phyloP scores from a whole-genome alignment of 2,888 invertebrate genomes.

The Cantharis lateralis region DNA sequence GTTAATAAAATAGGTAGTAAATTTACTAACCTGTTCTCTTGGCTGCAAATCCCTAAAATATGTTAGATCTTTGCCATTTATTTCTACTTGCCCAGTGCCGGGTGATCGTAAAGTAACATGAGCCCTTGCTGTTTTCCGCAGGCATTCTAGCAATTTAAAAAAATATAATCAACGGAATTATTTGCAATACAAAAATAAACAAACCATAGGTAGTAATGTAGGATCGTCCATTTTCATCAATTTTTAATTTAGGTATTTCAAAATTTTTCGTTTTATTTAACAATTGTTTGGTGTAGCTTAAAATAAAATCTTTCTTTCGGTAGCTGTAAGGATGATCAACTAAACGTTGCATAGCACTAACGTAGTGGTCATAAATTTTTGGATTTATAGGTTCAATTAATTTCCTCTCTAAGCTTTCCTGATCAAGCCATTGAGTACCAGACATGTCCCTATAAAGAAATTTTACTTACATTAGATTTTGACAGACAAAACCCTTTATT shows the following conservation, averaged over 20 bases:
- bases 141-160: conserved; percentile 60
- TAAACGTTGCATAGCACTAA: conserved; percentile 73
- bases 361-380: conserved; percentile 73
- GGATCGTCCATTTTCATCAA: conserved; percentile 72
- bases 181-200: neutral
- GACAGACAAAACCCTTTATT: conserved; percentile 2
- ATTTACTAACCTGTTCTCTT: conserved; percentile 74
- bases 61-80: conserved; percentile 79
- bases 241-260: conserved; percentile 70
- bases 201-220: conserved; percentile 72
- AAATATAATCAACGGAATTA: conserved; percentile 10
- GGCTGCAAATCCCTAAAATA: conserved; percentile 75
- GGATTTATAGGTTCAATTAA: conserved; percentile 72
- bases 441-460: conserved; percentile 57
- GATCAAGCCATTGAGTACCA: conserved; percentile 69
- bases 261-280: conserved; percentile 62
- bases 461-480: neutral
- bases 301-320: conserved; percentile 72
- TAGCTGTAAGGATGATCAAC: conserved; percentile 73
- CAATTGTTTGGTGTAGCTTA: conserved; percentile 68
- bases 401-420: conserved; percentile 66
- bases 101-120: conserved; percentile 79
- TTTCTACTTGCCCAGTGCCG: conserved; percentile 80
- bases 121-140: conserved; percentile 73
- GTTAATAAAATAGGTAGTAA: no score